Conservation (phyloP, 1,140 invertebrate genomes). For the Lutraria rhynchaena region DNA sequence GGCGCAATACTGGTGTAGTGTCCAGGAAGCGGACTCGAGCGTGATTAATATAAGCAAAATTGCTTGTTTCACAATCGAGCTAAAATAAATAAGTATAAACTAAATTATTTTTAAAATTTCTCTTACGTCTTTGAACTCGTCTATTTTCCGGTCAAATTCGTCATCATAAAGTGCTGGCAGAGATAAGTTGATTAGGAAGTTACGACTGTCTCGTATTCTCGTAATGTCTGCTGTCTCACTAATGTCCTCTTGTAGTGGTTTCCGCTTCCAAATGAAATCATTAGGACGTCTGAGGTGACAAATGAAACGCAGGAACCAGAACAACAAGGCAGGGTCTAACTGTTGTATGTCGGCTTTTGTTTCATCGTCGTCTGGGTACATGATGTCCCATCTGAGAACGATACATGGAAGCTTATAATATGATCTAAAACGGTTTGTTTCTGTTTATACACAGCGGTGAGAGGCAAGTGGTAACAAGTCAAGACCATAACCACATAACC, state of each 20-base stretch:
- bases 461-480: too few relatives aligned
- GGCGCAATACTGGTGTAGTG: too few relatives aligned
- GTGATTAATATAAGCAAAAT: too few relatives aligned
- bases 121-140: conserved; percentile 42
- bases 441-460: too few relatives aligned
- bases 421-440: too few relatives aligned
- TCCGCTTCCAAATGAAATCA: conserved; percentile 57
- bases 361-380: conserved; percentile 55
- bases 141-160: conserved; percentile 52
- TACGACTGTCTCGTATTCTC: conserved; percentile 43
- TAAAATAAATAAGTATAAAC: background rate
- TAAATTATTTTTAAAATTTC: background rate
- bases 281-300: conserved; percentile 51
- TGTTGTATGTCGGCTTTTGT: conserved; percentile 24
- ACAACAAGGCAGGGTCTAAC: conserved; percentile 46
- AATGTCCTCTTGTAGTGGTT: conserved; percentile 45
- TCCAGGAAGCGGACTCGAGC: too few relatives aligned
- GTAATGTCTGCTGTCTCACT: conserved; percentile 50
- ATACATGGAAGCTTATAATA: too few relatives aligned
- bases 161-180: conserved; percentile 52
- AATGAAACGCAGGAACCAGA: conserved; percentile 54
- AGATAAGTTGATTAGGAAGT: conserved; percentile 54
- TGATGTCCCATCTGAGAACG: conserved; percentile 41
- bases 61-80: too few relatives aligned
- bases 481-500: too few relatives aligned